phyloP scores from a whole-genome alignment of 2,797 vertebrate genomes.

The Hydrophis major region DNA sequence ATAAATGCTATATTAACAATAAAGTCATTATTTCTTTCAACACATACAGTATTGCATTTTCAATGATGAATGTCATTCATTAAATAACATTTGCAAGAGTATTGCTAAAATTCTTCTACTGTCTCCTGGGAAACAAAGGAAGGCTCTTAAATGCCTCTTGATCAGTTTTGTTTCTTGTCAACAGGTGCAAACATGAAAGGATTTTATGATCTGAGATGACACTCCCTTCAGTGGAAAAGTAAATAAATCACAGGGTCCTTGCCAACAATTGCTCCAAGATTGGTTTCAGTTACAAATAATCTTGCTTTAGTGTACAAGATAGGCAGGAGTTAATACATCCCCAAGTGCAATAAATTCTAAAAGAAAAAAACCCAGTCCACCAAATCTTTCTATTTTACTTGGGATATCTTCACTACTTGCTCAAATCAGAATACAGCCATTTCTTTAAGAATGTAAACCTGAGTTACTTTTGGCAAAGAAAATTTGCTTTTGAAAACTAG shows the following conservation, averaged over 20 bases:
- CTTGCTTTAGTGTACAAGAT: constrained; percentile 53
- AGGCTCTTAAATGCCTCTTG: background rate
- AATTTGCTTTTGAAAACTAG: background rate
- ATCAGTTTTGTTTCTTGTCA: accelerated
- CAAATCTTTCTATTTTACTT: background rate
- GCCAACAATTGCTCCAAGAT: constrained; percentile 66
- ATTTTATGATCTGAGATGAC: constrained; percentile 59
- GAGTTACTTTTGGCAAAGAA: background rate
- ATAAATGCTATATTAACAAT: background rate
- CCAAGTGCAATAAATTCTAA: constrained; percentile 24
- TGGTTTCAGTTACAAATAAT: constrained; percentile 66
- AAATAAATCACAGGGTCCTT: constrained; percentile 62
- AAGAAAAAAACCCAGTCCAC: constrained; percentile 28
- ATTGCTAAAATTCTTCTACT: background rate
- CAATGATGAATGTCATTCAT: background rate
- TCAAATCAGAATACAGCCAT: background rate
- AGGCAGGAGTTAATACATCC: constrained; percentile 23
- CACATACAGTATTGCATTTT: background rate
- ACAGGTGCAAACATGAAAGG: constrained; percentile 52
- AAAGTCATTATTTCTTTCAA: background rate
- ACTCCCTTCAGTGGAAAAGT: constrained; percentile 64
- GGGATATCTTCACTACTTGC: background rate
- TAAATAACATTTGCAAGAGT: background rate
- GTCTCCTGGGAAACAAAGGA: too few species aligned
- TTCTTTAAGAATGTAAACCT: background rate